A percentile compares a stretch with the other conserved stretches of the same genome.
phyloP scores from a whole-genome alignment of 2,113 vertebrate species.

The Rhadina sibilatrix region DNA sequence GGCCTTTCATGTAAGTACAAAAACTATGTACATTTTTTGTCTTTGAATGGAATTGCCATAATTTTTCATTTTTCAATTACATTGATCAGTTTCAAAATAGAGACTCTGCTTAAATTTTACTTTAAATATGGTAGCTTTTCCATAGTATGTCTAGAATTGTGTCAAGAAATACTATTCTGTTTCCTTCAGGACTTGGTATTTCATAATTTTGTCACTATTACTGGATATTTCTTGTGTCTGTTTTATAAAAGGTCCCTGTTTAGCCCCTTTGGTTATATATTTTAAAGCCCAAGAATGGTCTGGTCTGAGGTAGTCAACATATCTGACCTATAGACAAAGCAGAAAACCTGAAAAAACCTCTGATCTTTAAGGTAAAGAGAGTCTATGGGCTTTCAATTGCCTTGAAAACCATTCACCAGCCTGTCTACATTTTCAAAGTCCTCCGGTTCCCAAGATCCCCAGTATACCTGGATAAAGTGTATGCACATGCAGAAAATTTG shows the following conservation, averaged over 20 bases:
- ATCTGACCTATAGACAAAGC: not conserved
- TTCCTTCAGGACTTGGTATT: not conserved
- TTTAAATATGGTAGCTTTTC: not conserved
- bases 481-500: not conserved
- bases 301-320: not conserved
- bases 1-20: not conserved
- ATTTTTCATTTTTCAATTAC: not conserved
- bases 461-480: not conserved
- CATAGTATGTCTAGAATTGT: not conserved
- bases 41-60: not conserved
- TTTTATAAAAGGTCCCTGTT: not conserved
- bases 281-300: not conserved
- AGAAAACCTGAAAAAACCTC: not conserved
- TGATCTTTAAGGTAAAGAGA: not conserved
- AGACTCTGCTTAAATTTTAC: not conserved
- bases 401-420: not conserved
- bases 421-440: not conserved
- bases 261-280: not conserved
- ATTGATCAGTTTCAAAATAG: not conserved
- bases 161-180: not conserved
- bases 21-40: not conserved
- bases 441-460: not conserved
- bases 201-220: not conserved
- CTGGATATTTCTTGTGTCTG: not conserved
- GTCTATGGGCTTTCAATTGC: not conserved